A percentile compares a stretch with the other conserved stretches of the same genome.
Evolutionary conservation across 2,113 vertebrate genomes (phyloP).

Genomic region (Prunella fulvescens): DNA sequence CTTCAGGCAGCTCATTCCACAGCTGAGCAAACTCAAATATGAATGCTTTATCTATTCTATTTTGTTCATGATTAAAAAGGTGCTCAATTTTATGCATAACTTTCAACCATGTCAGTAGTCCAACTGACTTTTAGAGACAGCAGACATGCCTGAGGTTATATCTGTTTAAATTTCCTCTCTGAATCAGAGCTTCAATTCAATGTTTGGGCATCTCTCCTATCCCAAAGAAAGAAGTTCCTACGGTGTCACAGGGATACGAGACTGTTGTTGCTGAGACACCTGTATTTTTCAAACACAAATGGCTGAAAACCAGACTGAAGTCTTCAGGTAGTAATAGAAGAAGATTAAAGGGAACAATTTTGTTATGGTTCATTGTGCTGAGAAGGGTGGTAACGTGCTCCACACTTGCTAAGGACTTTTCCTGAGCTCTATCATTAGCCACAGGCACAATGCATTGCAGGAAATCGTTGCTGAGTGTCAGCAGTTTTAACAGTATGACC

Average conservation of each 20-base stretch:
- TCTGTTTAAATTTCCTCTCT: background rate
- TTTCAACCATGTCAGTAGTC: background rate
- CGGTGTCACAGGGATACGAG: background rate
- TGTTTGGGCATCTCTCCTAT: background rate
- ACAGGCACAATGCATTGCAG: background rate
- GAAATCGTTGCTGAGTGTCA: background rate
- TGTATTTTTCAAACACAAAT: background rate
- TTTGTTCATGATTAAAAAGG: background rate
- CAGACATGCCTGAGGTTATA: background rate
- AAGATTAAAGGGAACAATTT: background rate
- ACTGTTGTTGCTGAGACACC: background rate
- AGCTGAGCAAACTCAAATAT: background rate
- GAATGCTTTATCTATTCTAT: slow-evolving; percentile 17
- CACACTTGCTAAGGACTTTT: background rate
- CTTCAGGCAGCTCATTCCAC: slow-evolving; percentile 18
- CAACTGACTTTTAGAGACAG: background rate
- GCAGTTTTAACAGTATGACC: background rate
- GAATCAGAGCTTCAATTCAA: background rate
- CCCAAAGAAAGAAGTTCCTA: background rate
- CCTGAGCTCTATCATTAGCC: background rate
- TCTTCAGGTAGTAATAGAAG: background rate
- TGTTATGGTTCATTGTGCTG: background rate
- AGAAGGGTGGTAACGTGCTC: background rate
- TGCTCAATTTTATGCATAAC: background rate
- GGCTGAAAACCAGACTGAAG: background rate